phyloP scores from a whole-genome alignment of 2,113 vertebrate genomes.

The Podarcis cretensis region DNA sequence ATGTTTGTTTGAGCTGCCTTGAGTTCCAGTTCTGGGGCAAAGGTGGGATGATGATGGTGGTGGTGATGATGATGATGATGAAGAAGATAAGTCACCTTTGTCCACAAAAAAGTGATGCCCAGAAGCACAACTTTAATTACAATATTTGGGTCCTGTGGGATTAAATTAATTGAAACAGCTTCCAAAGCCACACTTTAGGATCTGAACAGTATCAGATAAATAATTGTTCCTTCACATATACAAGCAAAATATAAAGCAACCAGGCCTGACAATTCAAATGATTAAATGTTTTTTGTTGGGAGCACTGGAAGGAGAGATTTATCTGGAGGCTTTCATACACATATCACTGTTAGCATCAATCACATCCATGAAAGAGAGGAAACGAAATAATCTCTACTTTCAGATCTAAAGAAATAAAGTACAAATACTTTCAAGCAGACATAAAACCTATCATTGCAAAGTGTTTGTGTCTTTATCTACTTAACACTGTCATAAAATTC shows the following conservation, averaged over 20 bases:
- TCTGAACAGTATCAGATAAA: neutral
- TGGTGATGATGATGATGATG: no score
- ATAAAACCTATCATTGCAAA: neutral
- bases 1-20: no score
- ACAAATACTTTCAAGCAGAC: conserved; percentile 3
- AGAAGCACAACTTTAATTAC: neutral
- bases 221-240: neutral
- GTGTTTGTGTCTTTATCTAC: conserved; percentile 12
- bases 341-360: conserved; percentile 23
- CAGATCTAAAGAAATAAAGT: conserved; percentile 8
- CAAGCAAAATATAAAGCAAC: conserved; percentile 1
- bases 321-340: conserved; percentile 13
- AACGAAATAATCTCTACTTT: conserved; percentile 6
- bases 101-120: neutral
- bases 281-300: conserved; percentile 8
- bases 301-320: conserved; percentile 1
- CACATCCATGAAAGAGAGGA: neutral
- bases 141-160: neutral
- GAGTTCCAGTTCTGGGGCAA: no score
- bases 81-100: neutral
- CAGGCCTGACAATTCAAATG: conserved; percentile 7
- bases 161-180: conserved; percentile 7
- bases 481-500: conserved; percentile 11
- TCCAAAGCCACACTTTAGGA: neutral
- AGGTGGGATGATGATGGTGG: no score